phyloP scores from a whole-genome alignment of 2,888 invertebrate species.

The Nasonovia ribisnigri region DNA sequence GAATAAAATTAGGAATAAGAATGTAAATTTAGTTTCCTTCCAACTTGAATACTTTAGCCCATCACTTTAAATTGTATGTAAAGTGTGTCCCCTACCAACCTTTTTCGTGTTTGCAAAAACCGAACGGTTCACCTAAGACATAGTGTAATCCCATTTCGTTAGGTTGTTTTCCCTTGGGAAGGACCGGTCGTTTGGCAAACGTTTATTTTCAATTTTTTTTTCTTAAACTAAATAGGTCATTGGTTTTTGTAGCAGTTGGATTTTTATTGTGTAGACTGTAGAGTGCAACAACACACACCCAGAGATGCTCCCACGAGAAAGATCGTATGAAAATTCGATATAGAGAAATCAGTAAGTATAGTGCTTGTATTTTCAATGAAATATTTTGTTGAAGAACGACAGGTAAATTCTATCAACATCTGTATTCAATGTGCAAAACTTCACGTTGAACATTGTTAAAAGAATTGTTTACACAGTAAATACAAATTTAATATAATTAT shows the following conservation, averaged over 20 bases:
- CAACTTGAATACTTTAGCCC: slow-evolving; percentile 16
- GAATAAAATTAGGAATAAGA: slow-evolving; percentile 52
- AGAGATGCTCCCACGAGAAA: background rate
- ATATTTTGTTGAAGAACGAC: background rate
- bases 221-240: slow-evolving; percentile 16
- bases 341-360: background rate
- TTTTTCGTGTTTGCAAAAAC: slow-evolving; percentile 23
- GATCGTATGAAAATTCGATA: slow-evolving; percentile 11
- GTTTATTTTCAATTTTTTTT: slow-evolving; percentile 56
- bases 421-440: background rate
- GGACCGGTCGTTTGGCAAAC: slow-evolving; percentile 39
- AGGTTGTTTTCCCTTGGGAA: background rate
- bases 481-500: slow-evolving; percentile 2
- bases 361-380: background rate
- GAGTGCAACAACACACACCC: background rate
- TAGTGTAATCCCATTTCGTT: slow-evolving; percentile 52
- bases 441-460: background rate
- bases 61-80: slow-evolving; percentile 40
- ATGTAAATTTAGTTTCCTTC: slow-evolving; percentile 33
- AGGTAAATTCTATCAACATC: background rate
- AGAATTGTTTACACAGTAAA: background rate
- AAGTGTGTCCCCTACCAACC: slow-evolving; percentile 42
- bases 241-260: slow-evolving; percentile 26
- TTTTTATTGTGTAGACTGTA: background rate
- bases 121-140: slow-evolving; percentile 46